Evolutionary conservation across 1,140 invertebrate species (phyloP).

Genomic region (Eciton burchellii): DNA sequence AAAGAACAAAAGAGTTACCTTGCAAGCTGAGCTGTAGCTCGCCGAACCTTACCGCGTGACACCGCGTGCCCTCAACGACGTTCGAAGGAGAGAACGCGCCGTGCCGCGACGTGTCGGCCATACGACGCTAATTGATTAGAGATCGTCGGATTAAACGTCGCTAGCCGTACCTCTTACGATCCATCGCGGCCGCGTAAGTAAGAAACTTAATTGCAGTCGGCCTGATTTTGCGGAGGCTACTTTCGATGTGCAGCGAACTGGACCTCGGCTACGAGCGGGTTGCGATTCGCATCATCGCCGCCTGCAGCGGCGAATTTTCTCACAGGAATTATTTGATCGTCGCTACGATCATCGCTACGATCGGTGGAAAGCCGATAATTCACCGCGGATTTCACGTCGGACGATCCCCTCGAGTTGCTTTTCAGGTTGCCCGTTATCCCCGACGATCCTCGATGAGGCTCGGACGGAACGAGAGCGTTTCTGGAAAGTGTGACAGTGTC

Average conservation of each 20-base stretch:
- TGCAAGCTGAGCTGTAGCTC: too few relatives aligned
- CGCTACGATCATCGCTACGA: slow-evolving; percentile 25
- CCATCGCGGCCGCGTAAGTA: slow-evolving; percentile 6
- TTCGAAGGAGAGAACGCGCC: not conserved
- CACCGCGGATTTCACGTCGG: slow-evolving; percentile 41
- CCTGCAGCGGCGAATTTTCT: slow-evolving; percentile 63
- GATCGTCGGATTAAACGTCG: slow-evolving; percentile 6
- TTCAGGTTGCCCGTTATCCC: not conserved
- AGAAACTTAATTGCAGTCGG: slow-evolving; percentile 15
- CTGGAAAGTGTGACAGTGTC: not conserved
- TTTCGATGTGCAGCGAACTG: slow-evolving; percentile 60
- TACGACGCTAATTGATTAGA: slow-evolving; percentile 27
- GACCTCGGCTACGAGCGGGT: slow-evolving; percentile 4
- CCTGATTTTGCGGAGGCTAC: slow-evolving; percentile 39
- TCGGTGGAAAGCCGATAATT: slow-evolving; percentile 33
- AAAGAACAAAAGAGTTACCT: too few relatives aligned
- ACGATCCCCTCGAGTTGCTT: slow-evolving; percentile 30
- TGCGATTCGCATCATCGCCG: slow-evolving; percentile 57
- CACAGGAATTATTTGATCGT: slow-evolving; percentile 25
- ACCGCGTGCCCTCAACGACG: not conserved
- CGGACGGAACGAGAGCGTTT: not conserved
- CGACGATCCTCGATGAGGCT: not conserved
- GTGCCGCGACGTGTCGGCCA: not conserved
- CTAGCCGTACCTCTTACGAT: not conserved
- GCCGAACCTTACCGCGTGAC: too few relatives aligned